Evolutionary conservation across 2,113 vertebrate species (phyloP), one percentile per base, ranked within the genome.

Genomic region (Chamaea fasciata): DNA sequence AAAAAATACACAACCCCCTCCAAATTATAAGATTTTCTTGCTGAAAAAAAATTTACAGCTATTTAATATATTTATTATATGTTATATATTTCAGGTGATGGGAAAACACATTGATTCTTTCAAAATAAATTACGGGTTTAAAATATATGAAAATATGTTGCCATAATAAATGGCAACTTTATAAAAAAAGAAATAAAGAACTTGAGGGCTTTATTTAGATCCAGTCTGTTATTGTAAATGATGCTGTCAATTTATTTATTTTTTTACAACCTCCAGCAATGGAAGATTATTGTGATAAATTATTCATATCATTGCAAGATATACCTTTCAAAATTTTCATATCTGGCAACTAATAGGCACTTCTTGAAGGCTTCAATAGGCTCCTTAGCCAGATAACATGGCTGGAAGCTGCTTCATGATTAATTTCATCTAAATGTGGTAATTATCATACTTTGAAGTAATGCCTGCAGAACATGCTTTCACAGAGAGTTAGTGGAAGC

Each of bases 201-300:
- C 87, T 91, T 62, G 11, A 86, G 60, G 60, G 53, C 14, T 92
- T 90, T 95, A 91, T 82, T 91, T 97, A 95, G 89, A 96, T 94
- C 59, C 91, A 94, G 73, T 86, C 90, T 89, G 44, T 89, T 97
- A 91, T 94, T 97, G 68, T 92, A 97, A 97, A 96, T 89, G 52
- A 68, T 94, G 67, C 64, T 95, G 69, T 86, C 49, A 83, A 87
- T 80, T 97, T 96, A 93, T 95, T 97, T 96, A 94, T 87, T 89
- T 96, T 97, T 94, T 95, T 71, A 94, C 94, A 97, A 96, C 96
- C 97, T 95, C 87, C 65, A 96, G 97, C 94, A 97, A 95, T 52
- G 94, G 90, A 89, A 98, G 93, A 96, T 97, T 97, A 96, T 97
- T 97, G 87, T 97, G 96, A 97, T 96, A 98, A 97, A 98, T 98